phyloP scores from a whole-genome alignment of 2,888 invertebrate species.

The Meloe dianella region DNA sequence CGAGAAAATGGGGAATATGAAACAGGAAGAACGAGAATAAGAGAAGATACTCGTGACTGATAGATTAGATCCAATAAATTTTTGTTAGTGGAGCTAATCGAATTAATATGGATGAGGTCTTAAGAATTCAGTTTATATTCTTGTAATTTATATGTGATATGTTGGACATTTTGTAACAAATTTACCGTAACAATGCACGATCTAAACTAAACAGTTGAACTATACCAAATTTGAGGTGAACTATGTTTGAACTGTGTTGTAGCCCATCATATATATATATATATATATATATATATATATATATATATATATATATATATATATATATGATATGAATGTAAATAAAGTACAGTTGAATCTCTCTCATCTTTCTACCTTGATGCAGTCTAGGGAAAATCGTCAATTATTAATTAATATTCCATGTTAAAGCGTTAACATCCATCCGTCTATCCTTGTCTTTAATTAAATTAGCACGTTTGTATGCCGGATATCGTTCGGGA shows the following conservation, averaged over 20 bases:
- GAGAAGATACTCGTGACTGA: constrained; percentile 1
- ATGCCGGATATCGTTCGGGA: constrained; percentile 38
- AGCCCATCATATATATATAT: too few species aligned
- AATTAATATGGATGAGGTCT: constrained; percentile 16
- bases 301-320: too few species aligned
- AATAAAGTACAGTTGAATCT: background rate
- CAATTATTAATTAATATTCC: background rate
- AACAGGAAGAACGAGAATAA: background rate
- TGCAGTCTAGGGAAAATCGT: background rate
- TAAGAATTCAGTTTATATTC: background rate
- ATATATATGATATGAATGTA: background rate
- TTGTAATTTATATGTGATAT: background rate
- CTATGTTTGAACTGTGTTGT: background rate
- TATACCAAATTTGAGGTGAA: background rate
- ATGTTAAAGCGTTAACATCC: background rate
- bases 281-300: too few species aligned
- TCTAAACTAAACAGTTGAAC: background rate
- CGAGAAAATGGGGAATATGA: background rate
- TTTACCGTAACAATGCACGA: constrained; percentile 16
- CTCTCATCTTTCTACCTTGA: background rate
- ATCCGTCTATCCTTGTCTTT: constrained; percentile 27
- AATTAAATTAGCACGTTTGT: constrained; percentile 44
- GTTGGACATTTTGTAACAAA: constrained; percentile 1
- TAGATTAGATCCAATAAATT: constrained; percentile 8
- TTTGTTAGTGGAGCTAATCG: constrained; percentile 7